Evolutionary conservation across 2,888 invertebrate species (phyloP).

Genomic region (Trachelus tabidus): DNA sequence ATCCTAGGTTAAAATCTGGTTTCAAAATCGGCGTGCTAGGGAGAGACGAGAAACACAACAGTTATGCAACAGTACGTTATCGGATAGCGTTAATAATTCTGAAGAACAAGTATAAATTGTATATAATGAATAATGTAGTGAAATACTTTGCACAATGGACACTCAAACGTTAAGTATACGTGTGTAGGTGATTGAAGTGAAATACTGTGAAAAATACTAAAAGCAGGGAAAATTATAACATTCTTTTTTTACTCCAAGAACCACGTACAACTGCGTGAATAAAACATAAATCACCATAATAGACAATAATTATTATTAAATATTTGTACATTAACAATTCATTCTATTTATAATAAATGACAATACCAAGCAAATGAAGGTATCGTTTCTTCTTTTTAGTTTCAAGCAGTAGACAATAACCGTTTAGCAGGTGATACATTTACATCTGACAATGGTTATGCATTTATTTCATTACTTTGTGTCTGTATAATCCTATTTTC

Average conservation of each 20-base stretch:
- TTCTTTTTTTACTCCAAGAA: background rate
- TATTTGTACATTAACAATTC: conserved; percentile 37
- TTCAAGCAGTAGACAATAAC: conserved; percentile 23
- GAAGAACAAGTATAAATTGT: background rate
- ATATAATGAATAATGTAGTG: background rate
- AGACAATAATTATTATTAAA: conserved; percentile 26
- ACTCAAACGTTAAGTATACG: background rate
- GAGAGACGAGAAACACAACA: conserved; percentile 73
- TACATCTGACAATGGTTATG: conserved; percentile 27
- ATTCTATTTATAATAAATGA: conserved; percentile 14
- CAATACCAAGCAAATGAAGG: conserved; percentile 3
- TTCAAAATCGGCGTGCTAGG: conserved; percentile 83
- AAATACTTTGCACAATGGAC: background rate
- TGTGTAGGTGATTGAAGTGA: background rate
- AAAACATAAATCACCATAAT: background rate
- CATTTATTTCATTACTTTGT: conserved; percentile 22
- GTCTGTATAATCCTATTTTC: conserved; percentile 2
- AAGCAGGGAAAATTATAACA: background rate
- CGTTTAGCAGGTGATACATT: conserved; percentile 24
- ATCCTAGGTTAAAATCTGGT: conserved; percentile 76
- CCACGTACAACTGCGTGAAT: background rate
- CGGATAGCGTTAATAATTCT: background rate
- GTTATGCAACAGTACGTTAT: background rate
- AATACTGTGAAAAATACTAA: background rate
- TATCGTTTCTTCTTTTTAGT: conserved; percentile 8